Percentiles rank a stretch among this genome's conserved stretches.
Conservation (phyloP, 2,797 vertebrate species). For the Emys orbicularis region DNA sequence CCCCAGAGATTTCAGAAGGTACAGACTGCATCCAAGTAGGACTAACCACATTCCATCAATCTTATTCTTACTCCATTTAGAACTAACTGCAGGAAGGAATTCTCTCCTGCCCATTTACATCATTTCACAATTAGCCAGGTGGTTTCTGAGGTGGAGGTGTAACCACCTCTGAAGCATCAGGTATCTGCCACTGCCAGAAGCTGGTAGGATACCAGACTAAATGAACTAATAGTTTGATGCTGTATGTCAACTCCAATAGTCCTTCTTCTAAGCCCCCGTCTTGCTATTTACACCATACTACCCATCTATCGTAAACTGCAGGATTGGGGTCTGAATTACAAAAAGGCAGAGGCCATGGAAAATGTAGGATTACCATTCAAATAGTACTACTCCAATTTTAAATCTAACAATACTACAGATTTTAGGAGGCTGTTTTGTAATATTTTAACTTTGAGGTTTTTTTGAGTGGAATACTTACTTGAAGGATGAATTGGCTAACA, state of each 20-base stretch:
- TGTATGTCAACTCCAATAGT: background rate
- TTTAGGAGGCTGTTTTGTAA: background rate
- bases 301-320: background rate
- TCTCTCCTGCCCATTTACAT: background rate
- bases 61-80: rapidly evolving
- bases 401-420: background rate
- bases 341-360: background rate
- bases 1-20: background rate
- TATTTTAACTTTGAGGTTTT: background rate
- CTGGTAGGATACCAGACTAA: rapidly evolving
- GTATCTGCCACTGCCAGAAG: background rate
- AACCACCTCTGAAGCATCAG: background rate
- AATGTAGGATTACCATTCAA: background rate
- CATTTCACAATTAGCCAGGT: background rate
- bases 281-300: background rate
- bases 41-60: background rate
- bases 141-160: background rate
- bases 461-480: background rate
- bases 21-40: background rate
- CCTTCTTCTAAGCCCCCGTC: background rate
- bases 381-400: background rate
- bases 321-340: background rate
- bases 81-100: background rate
- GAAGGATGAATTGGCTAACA: background rate
- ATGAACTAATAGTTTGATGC: rapidly evolving